Base-by-base conservation (phyloP, 1,140 invertebrate species). In the Bursaphelenchus mucronatus region DNA sequence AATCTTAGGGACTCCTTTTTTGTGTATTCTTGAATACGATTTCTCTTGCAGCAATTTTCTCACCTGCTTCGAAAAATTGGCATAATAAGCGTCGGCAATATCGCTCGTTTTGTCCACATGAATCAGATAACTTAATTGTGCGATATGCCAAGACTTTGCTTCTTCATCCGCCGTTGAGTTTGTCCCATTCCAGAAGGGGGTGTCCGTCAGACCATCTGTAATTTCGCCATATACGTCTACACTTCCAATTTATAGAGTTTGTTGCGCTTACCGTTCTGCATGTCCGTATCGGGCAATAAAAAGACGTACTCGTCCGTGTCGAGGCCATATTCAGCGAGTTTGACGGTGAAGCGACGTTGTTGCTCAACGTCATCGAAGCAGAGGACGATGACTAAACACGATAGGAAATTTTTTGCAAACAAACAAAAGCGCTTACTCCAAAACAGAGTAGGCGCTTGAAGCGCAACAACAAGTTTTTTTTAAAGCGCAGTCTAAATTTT, bases 281-380 rank as follows among this genome's bases (percentile, higher is more conserved):
- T 63, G 56, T 63, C 61, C 30, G 61, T 63, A 30, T 63, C 61
- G 13, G 30, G 57, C 11, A 63, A 61, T 6, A 63, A 7, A 8
- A n/a, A 63, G 11, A 68, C 66, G 40, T 68, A 68, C 13, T 71
- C 71, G 21, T 61, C 40, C 10, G 61, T 57, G n/a, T 61, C 49
- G 65, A 73, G 64, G 41, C 61, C 64, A 17, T 62, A 43, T 44
- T 73, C 69, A 2, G 44, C 10, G 10, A 66, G 47, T 10, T 46
- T 45, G 21, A 73, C 45, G 21, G 69, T 63, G 44, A 73, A 61
- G n/a, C 52, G 56, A 17, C 71, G 55, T 39, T 68, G 56, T 47
- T 61, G 56, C 19, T 30, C 55, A 10, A 53, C 57, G 8, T 58
- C 50, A 21, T 68, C 66, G 17, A 73, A 45, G 43, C 71, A 73